phyloP scores from a whole-genome alignment of 2,888 invertebrate genomes.

The Euplexia lucipara region DNA sequence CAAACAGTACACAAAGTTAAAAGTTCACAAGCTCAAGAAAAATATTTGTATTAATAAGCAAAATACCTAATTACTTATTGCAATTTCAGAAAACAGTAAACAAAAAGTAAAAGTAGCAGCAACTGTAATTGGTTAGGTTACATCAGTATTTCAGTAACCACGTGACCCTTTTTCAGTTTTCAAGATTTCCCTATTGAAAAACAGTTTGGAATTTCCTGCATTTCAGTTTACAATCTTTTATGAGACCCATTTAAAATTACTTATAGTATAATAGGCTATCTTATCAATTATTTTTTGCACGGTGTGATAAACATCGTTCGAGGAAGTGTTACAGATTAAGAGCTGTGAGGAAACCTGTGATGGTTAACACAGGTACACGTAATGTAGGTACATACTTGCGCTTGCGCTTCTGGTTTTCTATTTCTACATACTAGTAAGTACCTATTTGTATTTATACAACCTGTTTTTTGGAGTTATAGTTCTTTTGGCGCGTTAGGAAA shows the following conservation, averaged over 20 bases:
- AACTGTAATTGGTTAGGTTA: too few species aligned
- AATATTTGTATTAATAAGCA: too few species aligned
- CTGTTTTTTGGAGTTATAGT: too few species aligned
- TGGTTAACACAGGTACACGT: slow-evolving; percentile 44
- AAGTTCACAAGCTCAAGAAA: too few species aligned
- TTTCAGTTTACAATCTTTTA: slow-evolving; percentile 2
- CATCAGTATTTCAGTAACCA: too few species aligned
- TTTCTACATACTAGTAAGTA: slow-evolving; percentile 40
- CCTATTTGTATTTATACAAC: background rate
- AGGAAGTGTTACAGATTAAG: slow-evolving; percentile 64
- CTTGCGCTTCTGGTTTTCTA: slow-evolving; percentile 61
- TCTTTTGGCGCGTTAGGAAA: too few species aligned
- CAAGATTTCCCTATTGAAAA: background rate
- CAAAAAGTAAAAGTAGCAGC: too few species aligned
- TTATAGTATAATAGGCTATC: slow-evolving; percentile 30
- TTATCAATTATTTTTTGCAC: slow-evolving; percentile 49
- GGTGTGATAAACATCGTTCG: slow-evolving; percentile 63
- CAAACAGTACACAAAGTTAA: too few species aligned
- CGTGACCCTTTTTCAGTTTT: background rate
- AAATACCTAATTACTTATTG: too few species aligned
- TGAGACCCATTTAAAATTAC: slow-evolving; percentile 21
- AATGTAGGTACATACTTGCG: slow-evolving; percentile 50
- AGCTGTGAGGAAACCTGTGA: slow-evolving; percentile 53
- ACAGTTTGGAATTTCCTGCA: background rate
- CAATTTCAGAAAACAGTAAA: too few species aligned